Evolutionary conservation across 2,888 invertebrate genomes (phyloP).

Genomic region (Synergus itoensis): DNA sequence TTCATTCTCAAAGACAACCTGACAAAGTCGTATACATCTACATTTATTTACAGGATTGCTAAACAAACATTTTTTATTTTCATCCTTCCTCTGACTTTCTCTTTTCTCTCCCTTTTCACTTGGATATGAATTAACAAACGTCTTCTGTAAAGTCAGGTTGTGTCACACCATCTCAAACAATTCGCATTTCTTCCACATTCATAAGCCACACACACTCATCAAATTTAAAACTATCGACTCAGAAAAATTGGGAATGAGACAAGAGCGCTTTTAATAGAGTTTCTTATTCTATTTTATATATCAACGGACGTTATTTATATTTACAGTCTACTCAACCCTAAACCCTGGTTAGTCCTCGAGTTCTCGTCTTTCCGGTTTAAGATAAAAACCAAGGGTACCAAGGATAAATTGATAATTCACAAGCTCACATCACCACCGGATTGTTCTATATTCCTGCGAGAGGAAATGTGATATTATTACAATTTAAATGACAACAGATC

Average conservation of each 20-base stretch:
- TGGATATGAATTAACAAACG: constrained; percentile 6
- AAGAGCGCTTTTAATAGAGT: constrained; percentile 22
- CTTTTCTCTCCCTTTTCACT: not conserved
- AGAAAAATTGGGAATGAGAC: not conserved
- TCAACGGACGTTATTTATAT: constrained; percentile 53
- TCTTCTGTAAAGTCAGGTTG: not conserved
- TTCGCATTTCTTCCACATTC: not conserved
- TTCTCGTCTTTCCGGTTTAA: constrained; percentile 56
- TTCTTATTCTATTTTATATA: constrained; percentile 7
- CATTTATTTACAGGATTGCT: constrained; percentile 55
- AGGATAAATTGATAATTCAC: constrained; percentile 19
- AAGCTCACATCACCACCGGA: constrained; percentile 3
- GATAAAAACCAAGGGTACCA: constrained; percentile 20
- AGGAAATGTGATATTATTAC: not conserved
- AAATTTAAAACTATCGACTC: not conserved
- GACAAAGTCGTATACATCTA: constrained; percentile 57
- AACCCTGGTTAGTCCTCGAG: constrained; percentile 78
- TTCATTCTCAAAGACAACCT: not conserved
- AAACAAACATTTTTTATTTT: not conserved
- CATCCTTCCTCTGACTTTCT: not conserved
- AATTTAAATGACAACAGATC: not conserved
- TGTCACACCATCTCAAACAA: not conserved
- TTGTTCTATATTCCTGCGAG: not conserved
- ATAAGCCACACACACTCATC: not conserved
- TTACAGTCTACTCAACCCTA: constrained; percentile 70